A percentile compares a stretch with the other conserved stretches of the same genome.
These are phyloP conservation scores for Caenorhabditis sp. DNA, from an alignment of 2,888 invertebrate species.

Conservation along the genomic window DNA sequence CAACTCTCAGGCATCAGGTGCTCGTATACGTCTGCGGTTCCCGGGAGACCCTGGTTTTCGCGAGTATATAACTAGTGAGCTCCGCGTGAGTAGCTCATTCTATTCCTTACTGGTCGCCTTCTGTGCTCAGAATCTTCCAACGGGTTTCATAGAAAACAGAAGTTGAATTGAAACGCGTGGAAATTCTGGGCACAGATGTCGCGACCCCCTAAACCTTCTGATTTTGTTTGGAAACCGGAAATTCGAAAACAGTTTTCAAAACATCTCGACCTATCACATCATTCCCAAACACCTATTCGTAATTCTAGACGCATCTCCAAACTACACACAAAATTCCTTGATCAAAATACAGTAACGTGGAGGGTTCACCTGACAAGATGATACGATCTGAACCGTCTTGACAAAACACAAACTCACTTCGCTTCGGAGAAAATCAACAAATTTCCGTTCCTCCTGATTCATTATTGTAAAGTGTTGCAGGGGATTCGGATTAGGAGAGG, in stretches of 20 bases:
- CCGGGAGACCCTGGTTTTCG: too few species aligned
- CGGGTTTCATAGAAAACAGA: too few species aligned
- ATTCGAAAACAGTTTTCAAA: not conserved
- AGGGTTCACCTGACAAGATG: constrained; percentile 21
- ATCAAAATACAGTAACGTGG: constrained; percentile 21
- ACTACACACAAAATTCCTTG: constrained; percentile 21
- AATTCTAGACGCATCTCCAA: not conserved
- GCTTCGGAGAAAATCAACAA: constrained; percentile 59
- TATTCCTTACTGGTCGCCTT: too few species aligned
- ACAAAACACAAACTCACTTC: constrained; percentile 52
- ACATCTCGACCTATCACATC: too few species aligned
- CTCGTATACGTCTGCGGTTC: too few species aligned
- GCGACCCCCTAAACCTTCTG: too few species aligned
- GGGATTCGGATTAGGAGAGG: constrained; percentile 20
- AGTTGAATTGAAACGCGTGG: too few species aligned
- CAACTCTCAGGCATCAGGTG: too few species aligned
- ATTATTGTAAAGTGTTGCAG: constrained; percentile 15
- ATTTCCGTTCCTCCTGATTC: constrained; percentile 64
- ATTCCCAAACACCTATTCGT: constrained; percentile 3
- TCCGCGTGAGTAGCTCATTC: too few species aligned
- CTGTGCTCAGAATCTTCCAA: too few species aligned
- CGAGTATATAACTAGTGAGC: too few species aligned
- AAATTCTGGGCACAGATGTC: too few species aligned
- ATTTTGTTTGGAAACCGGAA: not conserved
- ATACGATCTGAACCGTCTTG: constrained; percentile 7